Evolutionary conservation across 2,113 vertebrate genomes (phyloP), one percentile per base, ranked within the genome.

Genomic region (Calyptomena viridis): DNA sequence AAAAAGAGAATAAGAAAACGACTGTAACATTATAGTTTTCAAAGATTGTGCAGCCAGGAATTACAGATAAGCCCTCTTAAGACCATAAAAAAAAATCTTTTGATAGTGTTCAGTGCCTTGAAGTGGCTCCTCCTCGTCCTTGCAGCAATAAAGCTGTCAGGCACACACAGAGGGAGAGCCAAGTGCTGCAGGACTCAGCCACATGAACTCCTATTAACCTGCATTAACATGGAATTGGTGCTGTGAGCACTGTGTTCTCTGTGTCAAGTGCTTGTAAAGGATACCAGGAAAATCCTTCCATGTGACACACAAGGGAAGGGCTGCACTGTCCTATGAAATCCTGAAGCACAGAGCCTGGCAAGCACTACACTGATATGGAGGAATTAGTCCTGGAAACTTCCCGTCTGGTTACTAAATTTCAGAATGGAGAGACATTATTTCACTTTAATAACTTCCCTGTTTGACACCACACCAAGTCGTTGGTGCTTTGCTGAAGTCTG

Each of bases 1-100:
- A 35, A 47, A 71, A 35, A 35, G 47, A 35, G 47, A 35, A 9
- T 6, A 47, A 74, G 60, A 89, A 72, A 68, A 24, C 40, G 59
- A 62, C 78, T 93, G 66, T 78, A 95, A 95, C 58, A 82, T 75
- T 69, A 94, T 35, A 85, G 91, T 87, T 89, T 91, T 87, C 84
- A 90, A 94, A 93, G 94, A 31, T 13, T 74, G 46, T 33, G 42
- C 71, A 95, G 93, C 58, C 94, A 94, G 91, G 91, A 96, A 90
- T 96, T 89, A 89, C 78, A 91, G 95, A 95, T 93, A 95, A 97
- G 71, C 78, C 81, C 71, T 95, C 81, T 87, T 91, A 91, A 96
- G 71, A 85, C 62, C 73, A 78, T 85, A 89, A 87, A 93, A 84
- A 72, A 91, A 94, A 94, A 58, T 74, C 93, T 91, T 91, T 76